These are phyloP conservation scores for Cataglyphis livida DNA, from an alignment of 2,888 invertebrate species.

Conservation along the genomic window DNA sequence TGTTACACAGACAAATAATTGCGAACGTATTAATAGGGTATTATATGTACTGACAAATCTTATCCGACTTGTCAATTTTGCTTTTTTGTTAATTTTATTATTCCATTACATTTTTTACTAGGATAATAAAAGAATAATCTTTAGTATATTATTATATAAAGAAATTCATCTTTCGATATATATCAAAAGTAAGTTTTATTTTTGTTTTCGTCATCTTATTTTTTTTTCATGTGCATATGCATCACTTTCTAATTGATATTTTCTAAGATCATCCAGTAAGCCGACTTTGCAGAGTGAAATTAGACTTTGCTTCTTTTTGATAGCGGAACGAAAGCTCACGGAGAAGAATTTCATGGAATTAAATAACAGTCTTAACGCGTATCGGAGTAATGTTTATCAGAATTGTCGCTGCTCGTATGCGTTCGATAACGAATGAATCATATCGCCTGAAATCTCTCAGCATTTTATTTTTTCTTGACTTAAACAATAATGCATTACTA, in stretches of 20 bases:
- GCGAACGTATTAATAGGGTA: neutral
- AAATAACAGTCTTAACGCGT: neutral
- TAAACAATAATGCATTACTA: neutral
- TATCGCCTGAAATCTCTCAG: slow-evolving; percentile 19
- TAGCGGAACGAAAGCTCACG: neutral
- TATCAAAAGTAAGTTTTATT: neutral
- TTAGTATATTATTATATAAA: neutral
- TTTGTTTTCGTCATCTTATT: neutral
- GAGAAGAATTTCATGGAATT: slow-evolving; percentile 15
- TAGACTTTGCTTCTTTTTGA: neutral
- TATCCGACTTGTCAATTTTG: neutral
- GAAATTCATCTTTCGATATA: neutral
- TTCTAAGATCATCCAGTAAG: neutral
- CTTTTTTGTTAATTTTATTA: neutral
- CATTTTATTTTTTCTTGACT: neutral
- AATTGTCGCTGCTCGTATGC: neutral
- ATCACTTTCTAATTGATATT: neutral
- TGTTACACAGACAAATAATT: slow-evolving; percentile 2
- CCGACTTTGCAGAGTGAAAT: neutral
- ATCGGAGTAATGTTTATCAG: slow-evolving; percentile 5
- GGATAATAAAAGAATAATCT: neutral
- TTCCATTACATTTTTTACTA: neutral
- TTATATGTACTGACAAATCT: neutral
- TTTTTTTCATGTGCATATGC: neutral
- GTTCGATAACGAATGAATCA: neutral